phyloP scores from a whole-genome alignment of 2,888 invertebrate genomes.

The Thymelicus acteon region DNA sequence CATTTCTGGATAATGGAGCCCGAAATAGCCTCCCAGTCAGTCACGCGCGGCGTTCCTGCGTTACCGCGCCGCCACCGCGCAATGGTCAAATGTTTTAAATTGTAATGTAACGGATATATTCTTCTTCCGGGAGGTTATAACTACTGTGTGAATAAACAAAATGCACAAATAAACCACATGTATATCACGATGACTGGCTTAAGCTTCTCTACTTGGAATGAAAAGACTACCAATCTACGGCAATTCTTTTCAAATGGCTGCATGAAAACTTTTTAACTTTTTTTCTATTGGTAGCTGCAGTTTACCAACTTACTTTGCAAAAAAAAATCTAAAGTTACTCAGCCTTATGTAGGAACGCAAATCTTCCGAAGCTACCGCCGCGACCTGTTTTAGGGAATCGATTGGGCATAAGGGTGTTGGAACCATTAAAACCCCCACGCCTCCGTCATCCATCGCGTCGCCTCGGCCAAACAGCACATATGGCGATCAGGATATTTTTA shows the following conservation, averaged over 20 bases:
- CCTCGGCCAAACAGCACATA: background rate
- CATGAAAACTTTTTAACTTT: too few species aligned
- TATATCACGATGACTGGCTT: too few species aligned
- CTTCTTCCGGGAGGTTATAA: background rate
- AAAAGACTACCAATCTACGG: too few species aligned
- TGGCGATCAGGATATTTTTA: slow-evolving; percentile 1
- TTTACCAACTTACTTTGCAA: too few species aligned
- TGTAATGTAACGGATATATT: slow-evolving; percentile 4
- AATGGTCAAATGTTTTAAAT: slow-evolving; percentile 23
- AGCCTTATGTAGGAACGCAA: too few species aligned
- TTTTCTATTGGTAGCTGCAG: too few species aligned
- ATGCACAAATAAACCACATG: background rate
- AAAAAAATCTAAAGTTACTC: too few species aligned
- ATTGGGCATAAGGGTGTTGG: background rate
- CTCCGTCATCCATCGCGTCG: background rate
- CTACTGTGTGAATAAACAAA: background rate
- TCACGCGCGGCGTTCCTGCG: slow-evolving; percentile 61
- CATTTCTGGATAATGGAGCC: slow-evolving; percentile 80
- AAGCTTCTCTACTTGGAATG: too few species aligned
- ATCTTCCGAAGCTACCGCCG: too few species aligned
- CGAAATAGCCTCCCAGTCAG: slow-evolving; percentile 75
- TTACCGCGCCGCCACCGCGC: slow-evolving; percentile 30
- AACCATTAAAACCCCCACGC: slow-evolving; percentile 4
- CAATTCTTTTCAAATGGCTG: too few species aligned
- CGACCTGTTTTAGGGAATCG: too few species aligned